Base-by-base conservation (phyloP, 2,113 vertebrate species). In the Alosa alosa region DNA sequence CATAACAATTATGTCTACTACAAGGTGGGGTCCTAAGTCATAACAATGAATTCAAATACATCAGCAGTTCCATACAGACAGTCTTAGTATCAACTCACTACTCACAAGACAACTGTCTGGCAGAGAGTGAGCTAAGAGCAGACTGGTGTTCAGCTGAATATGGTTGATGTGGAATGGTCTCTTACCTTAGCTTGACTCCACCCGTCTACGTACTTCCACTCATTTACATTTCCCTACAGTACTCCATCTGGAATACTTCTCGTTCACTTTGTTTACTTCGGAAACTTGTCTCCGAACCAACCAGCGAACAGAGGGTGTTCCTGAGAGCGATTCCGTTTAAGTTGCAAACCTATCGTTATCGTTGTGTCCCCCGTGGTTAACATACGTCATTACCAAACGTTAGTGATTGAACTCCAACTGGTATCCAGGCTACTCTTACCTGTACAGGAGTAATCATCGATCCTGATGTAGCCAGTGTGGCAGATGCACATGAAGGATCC, bases 401-500 rank as follows among this genome's bases (percentile, higher is more conserved):
- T 31, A 31, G 31, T 31, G 31, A 31, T 31, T 31, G 31, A 31
- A 31, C 31, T 31, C 31, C 31, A 31, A 31, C 31, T 31, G 31
- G 31, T 31, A 31, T 31, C 31, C 31, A 31, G 31, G 31, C 31
- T 31, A 31, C 31, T 31, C 31, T 31, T 95, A 99, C 98, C 98
- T 95, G 98, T 99, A 89, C 98, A 99, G 0, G 98, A 99, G 84
- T 99, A 99, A 90, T 99, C 98, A 90, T 99, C 98, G 81, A 99
- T 99, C 89, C 97, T 95, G 93, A 99, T 97, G 91, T 97, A 99
- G 39, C 98, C 98, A 0, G 96, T 96, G 91, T 96, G 97, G 94
- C 98, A 99, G 93, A 99, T 96, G 91, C 98, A 99, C 97, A 99
- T 97, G 90, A 99, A 99, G 88, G 98, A 99, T 47, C 98, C 98